These are phyloP conservation scores for Austrolebias charrua DNA, from an alignment of 2,797 vertebrate genomes.

Conservation along the genomic window DNA sequence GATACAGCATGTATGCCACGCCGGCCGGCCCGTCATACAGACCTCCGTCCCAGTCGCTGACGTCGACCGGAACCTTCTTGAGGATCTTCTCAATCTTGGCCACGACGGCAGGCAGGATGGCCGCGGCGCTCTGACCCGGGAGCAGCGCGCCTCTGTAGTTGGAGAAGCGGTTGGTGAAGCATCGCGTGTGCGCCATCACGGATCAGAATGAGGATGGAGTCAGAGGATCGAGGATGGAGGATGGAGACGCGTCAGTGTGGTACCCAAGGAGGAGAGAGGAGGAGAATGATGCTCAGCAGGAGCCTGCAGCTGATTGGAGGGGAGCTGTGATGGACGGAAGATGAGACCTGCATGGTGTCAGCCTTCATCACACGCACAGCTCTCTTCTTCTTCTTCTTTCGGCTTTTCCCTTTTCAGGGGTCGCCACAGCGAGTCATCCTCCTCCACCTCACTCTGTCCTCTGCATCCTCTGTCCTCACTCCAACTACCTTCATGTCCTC, in stretches of 20 bases:
- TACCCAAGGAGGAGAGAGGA: slow-evolving; percentile 33
- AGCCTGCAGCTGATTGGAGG: slow-evolving; percentile 57
- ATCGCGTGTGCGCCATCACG: slow-evolving; percentile 85
- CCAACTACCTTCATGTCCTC: too few species aligned
- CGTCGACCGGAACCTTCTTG: slow-evolving; percentile 74
- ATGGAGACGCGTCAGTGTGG: slow-evolving; percentile 1
- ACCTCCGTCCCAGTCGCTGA: slow-evolving; percentile 78
- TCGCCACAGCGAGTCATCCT: too few species aligned
- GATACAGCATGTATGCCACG: slow-evolving; percentile 88
- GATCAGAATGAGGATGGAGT: not conserved
- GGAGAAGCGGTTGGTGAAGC: slow-evolving; percentile 87
- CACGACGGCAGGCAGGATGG: slow-evolving; percentile 75
- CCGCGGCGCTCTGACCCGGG: slow-evolving; percentile 74
- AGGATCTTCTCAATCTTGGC: slow-evolving; percentile 83
- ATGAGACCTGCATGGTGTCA: slow-evolving; percentile 10
- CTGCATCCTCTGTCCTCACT: too few species aligned
- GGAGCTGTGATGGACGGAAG: slow-evolving; percentile 38
- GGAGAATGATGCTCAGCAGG: slow-evolving; percentile 6
- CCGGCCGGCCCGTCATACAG: slow-evolving; percentile 86
- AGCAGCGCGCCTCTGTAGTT: slow-evolving; percentile 84
- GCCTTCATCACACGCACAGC: slow-evolving; percentile 9
- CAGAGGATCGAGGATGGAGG: too few species aligned
- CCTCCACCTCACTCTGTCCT: too few species aligned
- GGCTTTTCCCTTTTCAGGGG: too few species aligned
- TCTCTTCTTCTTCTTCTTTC: too few species aligned